Evolutionary conservation across 1,140 invertebrate genomes (phyloP).

Genomic region (Drosophila mayri): DNA sequence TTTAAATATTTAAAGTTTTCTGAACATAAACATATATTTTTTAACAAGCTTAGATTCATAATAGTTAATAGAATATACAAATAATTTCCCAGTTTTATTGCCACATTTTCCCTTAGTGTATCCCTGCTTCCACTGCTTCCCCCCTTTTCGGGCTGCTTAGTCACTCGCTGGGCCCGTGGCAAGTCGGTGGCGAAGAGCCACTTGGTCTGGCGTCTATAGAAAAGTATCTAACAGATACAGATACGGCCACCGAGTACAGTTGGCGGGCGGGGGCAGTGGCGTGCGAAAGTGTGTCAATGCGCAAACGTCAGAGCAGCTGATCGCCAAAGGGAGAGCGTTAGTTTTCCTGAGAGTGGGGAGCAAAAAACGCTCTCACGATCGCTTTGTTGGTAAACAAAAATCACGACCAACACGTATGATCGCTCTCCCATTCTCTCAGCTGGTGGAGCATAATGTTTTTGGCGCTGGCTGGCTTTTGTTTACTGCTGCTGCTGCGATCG

Average conservation of each 20-base stretch:
- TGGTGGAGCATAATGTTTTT: slow-evolving; percentile 73
- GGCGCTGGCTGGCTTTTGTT: slow-evolving; percentile 50
- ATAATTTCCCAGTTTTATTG: neutral
- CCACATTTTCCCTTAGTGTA: slow-evolving; percentile 6
- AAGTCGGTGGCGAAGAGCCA: slow-evolving; percentile 66
- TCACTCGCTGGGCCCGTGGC: slow-evolving; percentile 44
- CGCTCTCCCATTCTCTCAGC: slow-evolving; percentile 46
- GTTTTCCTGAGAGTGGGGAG: slow-evolving; percentile 9
- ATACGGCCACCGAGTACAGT: neutral
- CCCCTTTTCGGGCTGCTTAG: slow-evolving; percentile 11
- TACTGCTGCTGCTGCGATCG: slow-evolving; percentile 41
- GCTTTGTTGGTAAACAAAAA: slow-evolving; percentile 78
- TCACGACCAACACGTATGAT: slow-evolving; percentile 74
- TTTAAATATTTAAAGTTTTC: neutral
- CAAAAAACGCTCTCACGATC: slow-evolving; percentile 11
- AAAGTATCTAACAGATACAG: slow-evolving; percentile 54
- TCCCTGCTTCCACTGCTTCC: neutral
- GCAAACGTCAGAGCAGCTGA: slow-evolving; percentile 78
- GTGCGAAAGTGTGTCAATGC: slow-evolving; percentile 76
- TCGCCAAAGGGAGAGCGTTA: slow-evolving; percentile 46
- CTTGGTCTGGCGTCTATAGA: slow-evolving; percentile 65
- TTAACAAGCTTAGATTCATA: no score
- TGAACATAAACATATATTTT: neutral
- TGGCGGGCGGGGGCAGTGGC: slow-evolving; percentile 1
- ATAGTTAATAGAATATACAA: no score